These are phyloP conservation scores for Anguilla japonica DNA, from an alignment of 2,113 vertebrate species.

Conservation along the genomic window DNA sequence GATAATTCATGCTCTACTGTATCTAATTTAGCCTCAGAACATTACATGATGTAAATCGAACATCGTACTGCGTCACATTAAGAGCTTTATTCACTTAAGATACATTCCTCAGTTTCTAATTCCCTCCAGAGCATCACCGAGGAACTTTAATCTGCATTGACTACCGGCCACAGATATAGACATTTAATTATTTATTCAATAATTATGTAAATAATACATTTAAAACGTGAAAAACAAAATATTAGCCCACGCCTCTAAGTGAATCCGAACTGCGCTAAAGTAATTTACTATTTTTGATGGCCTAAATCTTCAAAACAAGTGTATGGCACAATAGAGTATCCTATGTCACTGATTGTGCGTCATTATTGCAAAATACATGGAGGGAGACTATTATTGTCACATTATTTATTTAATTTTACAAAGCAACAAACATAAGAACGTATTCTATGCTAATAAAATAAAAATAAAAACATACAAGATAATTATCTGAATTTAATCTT, in stretches of 20 bases:
- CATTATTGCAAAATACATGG: not conserved
- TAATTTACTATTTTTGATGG: too few relatives aligned
- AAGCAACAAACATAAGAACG: too few relatives aligned
- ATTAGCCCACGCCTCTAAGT: too few relatives aligned
- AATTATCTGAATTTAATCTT: not conserved
- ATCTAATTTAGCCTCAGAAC: too few relatives aligned
- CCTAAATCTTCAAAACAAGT: too few relatives aligned
- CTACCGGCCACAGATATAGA: not conserved
- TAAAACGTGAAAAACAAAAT: too few relatives aligned
- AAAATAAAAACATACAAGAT: not conserved
- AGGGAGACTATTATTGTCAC: not conserved
- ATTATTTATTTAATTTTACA: not conserved
- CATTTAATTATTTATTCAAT: not conserved
- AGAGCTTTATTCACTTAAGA: not conserved
- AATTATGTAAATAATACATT: not conserved
- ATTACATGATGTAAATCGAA: not conserved
- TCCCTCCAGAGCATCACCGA: not conserved
- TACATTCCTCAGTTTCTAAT: not conserved
- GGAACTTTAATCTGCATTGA: not conserved
- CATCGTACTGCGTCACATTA: not conserved
- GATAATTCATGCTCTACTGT: too few relatives aligned
- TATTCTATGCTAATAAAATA: not conserved
- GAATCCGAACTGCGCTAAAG: too few relatives aligned
- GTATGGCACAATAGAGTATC: too few relatives aligned
- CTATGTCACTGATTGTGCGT: too few relatives aligned